Base-by-base conservation (phyloP, 2,888 invertebrate genomes). In the Watsonalla cultraria region DNA sequence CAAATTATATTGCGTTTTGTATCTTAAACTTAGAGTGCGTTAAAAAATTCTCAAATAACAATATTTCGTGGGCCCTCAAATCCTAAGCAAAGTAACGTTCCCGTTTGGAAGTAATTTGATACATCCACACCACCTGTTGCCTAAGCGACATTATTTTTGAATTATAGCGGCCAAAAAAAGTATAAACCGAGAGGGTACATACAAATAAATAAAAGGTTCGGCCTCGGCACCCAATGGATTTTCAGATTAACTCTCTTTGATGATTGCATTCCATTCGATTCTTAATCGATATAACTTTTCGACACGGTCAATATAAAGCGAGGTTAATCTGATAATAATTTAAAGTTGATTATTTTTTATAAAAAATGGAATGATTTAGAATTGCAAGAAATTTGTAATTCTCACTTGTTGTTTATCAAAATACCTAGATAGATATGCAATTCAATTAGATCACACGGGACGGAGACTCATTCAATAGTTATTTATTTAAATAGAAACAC, bases 71-170 rank as follows among this genome's bases (percentile, higher is more conserved):
- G 51, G 49, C 51, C 37, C 45, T 53, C 51, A 51, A 42, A 42
- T 51, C 51, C 34, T 48, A 46, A 49, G 50, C n/a, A n/a, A 54
- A 54, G 56, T 57, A 46, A 58, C 51, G 45, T 56, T 63, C 62
- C 61, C 58, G 58, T 64, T 56, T 66, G 61, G 63, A 64, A 60
- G 80, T 82, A 82, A 84, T 84, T 78, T 74, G 75, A 85, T 80
- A 83, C 72, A 76, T 74, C 71, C 74, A 62, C 60, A 68, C 79
- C 86, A 82, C 78, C 83, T 78, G 80, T 71, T 68, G 70, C 62
- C 72, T 65, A 62, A 60, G 68, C 64, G 68, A 70, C 75, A 76
- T 80, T 76, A 76, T 70, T 67, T 74, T 76, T 78, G 72, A 78
- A 77, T 80, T 78, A 78, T 74, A 66, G 65, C 59, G 55, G 64